These are phyloP conservation scores for Drosophila prosaltans DNA, from an alignment of 1,140 invertebrate species.

Conservation along the genomic window DNA sequence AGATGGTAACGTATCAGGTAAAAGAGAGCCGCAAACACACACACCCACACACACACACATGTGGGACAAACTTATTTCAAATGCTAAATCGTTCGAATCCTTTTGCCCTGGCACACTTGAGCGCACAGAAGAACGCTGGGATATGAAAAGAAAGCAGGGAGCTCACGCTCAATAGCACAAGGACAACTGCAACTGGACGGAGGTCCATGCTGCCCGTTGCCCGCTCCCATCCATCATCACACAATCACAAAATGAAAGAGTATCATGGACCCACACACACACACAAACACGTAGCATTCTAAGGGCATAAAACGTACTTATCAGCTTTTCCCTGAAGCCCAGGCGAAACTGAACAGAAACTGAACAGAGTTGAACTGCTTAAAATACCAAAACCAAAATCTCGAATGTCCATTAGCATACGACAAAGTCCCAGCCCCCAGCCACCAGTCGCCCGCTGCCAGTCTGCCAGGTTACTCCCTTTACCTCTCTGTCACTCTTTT, in stretches of 20 bases:
- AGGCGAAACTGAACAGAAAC: conserved; percentile 54
- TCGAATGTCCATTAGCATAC: conserved; percentile 82
- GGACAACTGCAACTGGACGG: conserved; percentile 60
- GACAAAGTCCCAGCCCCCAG: conserved; percentile 49
- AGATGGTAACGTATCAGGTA: conserved; percentile 51
- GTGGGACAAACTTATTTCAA: conserved; percentile 66
- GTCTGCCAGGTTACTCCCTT: conserved; percentile 21
- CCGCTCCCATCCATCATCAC: conserved; percentile 79
- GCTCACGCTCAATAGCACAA: conserved; percentile 64
- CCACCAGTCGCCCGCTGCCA: background rate
- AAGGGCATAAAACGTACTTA: conserved; percentile 81
- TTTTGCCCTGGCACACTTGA: conserved; percentile 72
- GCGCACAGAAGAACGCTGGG: conserved; percentile 36
- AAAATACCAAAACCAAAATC: conserved; percentile 82
- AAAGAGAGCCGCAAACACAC: conserved; percentile 40
- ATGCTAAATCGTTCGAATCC: conserved; percentile 80
- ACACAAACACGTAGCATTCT: conserved; percentile 69
- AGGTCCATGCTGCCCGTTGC: conserved; percentile 31
- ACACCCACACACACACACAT: conserved; percentile 27
- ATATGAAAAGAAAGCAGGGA: conserved; percentile 5
- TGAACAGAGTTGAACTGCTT: conserved; percentile 64
- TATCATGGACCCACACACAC: conserved; percentile 59
- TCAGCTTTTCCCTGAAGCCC: conserved; percentile 71
- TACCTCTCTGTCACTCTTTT: conserved; percentile 10
- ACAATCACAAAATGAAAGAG: conserved; percentile 78